Evolutionary conservation across 2,888 invertebrate genomes (phyloP).

Genomic region (Stenolophus ochropezus): DNA sequence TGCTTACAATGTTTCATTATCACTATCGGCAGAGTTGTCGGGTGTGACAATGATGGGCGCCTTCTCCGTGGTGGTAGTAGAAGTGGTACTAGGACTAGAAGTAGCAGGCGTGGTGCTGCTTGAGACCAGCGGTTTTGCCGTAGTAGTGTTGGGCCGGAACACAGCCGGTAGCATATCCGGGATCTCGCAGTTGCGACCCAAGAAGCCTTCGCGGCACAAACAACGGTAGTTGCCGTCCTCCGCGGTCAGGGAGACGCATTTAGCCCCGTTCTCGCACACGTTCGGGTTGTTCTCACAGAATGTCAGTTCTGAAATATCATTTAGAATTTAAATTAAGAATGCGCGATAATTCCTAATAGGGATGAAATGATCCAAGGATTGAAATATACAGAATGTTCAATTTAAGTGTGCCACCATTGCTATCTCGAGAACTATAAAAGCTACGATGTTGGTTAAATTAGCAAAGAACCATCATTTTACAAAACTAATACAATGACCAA

Average conservation of each 20-base stretch:
- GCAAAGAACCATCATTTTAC: too few species aligned
- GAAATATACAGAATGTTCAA: too few species aligned
- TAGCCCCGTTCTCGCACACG: conserved; percentile 87
- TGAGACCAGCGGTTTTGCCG: conserved; percentile 42
- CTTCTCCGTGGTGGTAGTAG: conserved; percentile 29
- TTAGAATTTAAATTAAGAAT: too few species aligned
- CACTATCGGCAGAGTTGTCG: conserved; percentile 25
- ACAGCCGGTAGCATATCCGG: conserved; percentile 77
- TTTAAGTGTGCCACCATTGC: too few species aligned
- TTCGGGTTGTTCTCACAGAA: conserved; percentile 87
- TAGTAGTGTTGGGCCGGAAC: conserved; percentile 63
- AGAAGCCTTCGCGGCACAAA: conserved; percentile 83
- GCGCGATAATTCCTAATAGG: too few species aligned
- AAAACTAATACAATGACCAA: too few species aligned
- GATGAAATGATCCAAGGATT: too few species aligned
- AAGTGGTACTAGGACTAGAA: neutral
- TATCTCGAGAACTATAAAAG: too few species aligned
- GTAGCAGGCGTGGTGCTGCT: neutral
- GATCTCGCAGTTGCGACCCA: conserved; percentile 86
- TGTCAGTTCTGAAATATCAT: conserved; percentile 82
- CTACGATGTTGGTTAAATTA: too few species aligned
- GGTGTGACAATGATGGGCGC: conserved; percentile 55
- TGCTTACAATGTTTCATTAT: conserved; percentile 62
- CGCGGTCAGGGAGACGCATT: conserved; percentile 85
- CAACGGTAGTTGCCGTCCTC: conserved; percentile 87